Percentiles rank a stretch among this genome's conserved stretches.
These are phyloP conservation scores for Artemia franciscana DNA, from an alignment of 1,140 invertebrate genomes.

Conservation along the genomic window DNA sequence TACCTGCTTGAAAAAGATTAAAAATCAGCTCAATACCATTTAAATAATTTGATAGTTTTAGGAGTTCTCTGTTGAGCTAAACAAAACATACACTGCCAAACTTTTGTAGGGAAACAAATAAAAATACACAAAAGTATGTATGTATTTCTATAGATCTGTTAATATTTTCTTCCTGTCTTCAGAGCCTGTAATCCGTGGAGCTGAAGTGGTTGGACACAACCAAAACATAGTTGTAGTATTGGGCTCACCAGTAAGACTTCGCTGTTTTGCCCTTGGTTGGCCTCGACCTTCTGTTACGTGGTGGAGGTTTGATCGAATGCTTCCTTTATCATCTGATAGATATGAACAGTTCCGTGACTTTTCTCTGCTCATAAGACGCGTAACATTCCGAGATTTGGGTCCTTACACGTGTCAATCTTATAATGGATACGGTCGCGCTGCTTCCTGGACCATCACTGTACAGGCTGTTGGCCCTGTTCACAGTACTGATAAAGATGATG, in stretches of 20 bases:
- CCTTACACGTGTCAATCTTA: slow-evolving; percentile 68
- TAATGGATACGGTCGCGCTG: slow-evolving; percentile 49
- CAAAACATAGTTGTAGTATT: slow-evolving; percentile 39
- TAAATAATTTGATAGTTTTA: no score
- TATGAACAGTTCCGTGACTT: slow-evolving; percentile 49
- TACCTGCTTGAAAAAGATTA: no score
- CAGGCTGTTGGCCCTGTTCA: slow-evolving; percentile 37
- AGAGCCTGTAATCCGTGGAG: slow-evolving; percentile 23
- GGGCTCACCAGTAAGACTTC: slow-evolving; percentile 37
- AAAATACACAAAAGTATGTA: no score
- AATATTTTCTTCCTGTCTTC: slow-evolving; percentile 1
- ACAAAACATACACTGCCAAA: no score
- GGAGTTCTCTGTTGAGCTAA: no score
- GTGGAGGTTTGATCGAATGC: slow-evolving; percentile 53
- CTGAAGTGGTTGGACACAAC: slow-evolving; percentile 30
- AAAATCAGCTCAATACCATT: no score
- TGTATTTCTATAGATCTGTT: no score
- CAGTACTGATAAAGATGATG: slow-evolving; percentile 18
- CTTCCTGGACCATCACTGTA: slow-evolving; percentile 43
- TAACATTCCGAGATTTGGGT: slow-evolving; percentile 43
- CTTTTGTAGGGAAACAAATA: no score
- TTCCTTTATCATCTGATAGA: slow-evolving; percentile 37
- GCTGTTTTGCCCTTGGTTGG: slow-evolving; percentile 58
- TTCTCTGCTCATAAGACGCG: slow-evolving; percentile 40
- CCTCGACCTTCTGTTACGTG: slow-evolving; percentile 45